Percentiles rank a stretch among this genome's conserved stretches.
These are phyloP conservation scores for Diabrotica undecimpunctata DNA, from an alignment of 1,140 invertebrate species.

Conservation along the genomic window DNA sequence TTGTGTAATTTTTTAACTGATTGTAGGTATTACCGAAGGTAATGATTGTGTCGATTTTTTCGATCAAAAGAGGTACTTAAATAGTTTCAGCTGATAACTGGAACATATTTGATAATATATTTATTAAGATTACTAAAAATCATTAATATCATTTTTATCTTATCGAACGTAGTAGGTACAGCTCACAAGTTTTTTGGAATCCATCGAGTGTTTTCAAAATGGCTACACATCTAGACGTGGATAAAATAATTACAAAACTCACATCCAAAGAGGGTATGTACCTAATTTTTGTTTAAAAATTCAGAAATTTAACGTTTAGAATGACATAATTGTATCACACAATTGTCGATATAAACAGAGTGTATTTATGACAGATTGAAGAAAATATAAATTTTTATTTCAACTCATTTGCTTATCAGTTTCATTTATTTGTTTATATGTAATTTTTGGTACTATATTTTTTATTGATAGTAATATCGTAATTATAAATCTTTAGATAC, in stretches of 20 bases:
- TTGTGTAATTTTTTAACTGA: too few species aligned
- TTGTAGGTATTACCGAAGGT: too few species aligned
- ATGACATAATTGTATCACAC: not conserved
- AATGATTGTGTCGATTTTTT: too few species aligned
- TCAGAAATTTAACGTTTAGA: not conserved
- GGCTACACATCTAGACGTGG: not conserved
- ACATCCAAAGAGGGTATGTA: conserved; percentile 11
- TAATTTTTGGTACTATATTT: too few species aligned
- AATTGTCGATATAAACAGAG: not conserved
- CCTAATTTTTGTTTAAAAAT: not conserved
- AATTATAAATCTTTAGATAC: too few species aligned
- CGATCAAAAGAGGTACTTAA: not conserved
- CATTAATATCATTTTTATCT: conserved; percentile 10
- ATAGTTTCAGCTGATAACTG: not conserved
- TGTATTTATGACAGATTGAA: not conserved
- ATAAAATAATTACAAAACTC: conserved; percentile 12
- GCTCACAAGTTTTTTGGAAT: not conserved
- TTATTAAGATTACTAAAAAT: not conserved
- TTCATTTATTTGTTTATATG: too few species aligned
- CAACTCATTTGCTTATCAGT: not conserved
- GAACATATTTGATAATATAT: not conserved
- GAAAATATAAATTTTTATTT: not conserved
- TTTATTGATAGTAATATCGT: too few species aligned
- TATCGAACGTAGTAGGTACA: not conserved
- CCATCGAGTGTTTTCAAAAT: conserved; percentile 4